Percentiles rank a stretch among this genome's conserved stretches.
Evolutionary conservation across 2,888 invertebrate species (phyloP).

Genomic region (Ophion obscuratus): DNA sequence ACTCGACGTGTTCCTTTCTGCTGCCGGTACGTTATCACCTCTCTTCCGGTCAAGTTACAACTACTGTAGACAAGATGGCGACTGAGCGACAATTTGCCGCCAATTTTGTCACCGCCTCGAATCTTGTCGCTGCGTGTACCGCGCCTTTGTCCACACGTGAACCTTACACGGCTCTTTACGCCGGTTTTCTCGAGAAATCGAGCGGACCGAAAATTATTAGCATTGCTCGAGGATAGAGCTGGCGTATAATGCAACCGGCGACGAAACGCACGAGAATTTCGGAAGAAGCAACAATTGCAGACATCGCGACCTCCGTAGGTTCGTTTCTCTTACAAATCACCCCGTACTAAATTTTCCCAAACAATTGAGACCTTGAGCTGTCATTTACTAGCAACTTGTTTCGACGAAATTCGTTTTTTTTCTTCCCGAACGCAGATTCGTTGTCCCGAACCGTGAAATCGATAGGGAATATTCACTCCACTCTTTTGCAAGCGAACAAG

Average conservation of each 20-base stretch:
- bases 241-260: slow-evolving; percentile 67
- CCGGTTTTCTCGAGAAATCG: not conserved
- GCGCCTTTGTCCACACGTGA: not conserved
- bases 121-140: not conserved
- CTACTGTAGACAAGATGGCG: slow-evolving; percentile 13
- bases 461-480: slow-evolving; percentile 83
- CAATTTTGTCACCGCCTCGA: slow-evolving; percentile 11
- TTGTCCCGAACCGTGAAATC: slow-evolving; percentile 83
- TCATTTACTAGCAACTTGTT: not conserved
- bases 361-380: slow-evolving; percentile 13
- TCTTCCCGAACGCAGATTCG: slow-evolving; percentile 82
- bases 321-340: slow-evolving; percentile 45
- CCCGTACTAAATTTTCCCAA: not conserved
- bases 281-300: slow-evolving; percentile 71
- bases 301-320: slow-evolving; percentile 74
- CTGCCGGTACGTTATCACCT: not conserved
- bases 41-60: not conserved
- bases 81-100: slow-evolving; percentile 11
- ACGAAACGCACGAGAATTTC: slow-evolving; percentile 71
- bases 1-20: slow-evolving; percentile 62
- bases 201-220: not conserved
- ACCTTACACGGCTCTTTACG: not conserved
- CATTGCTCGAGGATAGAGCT: not conserved
- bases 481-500: slow-evolving; percentile 85
- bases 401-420: not conserved